A percentile compares a stretch with the other conserved stretches of the same genome.
phyloP scores from a whole-genome alignment of 2,797 vertebrate species.

The Tapirus indicus region DNA sequence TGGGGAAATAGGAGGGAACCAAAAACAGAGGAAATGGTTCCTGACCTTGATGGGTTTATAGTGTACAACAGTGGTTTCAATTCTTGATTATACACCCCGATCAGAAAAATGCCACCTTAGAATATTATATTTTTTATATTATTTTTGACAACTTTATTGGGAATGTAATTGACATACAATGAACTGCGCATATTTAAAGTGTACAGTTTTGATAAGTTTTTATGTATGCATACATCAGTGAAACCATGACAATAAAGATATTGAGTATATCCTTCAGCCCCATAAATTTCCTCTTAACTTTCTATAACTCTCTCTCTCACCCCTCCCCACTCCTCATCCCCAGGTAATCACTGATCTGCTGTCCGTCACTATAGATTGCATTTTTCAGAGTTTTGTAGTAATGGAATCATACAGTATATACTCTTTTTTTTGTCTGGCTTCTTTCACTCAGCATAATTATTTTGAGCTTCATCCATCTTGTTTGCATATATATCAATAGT shows the following conservation, averaged over 20 bases:
- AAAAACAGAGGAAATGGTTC: neutral
- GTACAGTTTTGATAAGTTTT: conserved; percentile 32
- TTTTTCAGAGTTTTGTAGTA: conserved; percentile 26
- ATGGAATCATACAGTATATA: neutral
- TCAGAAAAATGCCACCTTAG: conserved; percentile 2
- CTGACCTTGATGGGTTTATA: neutral
- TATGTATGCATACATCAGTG: neutral
- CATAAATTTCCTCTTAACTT: neutral
- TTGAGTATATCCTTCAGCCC: neutral
- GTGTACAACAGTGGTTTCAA: neutral
- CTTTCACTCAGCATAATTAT: conserved; percentile 28
- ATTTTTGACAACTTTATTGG: conserved; percentile 7
- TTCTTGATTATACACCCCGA: neutral
- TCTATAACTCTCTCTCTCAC: neutral
- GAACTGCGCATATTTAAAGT: neutral
- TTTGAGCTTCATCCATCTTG: conserved; percentile 11
- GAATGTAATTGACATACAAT: neutral
- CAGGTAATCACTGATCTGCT: neutral
- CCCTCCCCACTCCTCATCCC: neutral
- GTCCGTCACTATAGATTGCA: neutral
- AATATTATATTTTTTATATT: conserved; percentile 2
- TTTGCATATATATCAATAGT: neutral
- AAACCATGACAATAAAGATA: conserved; percentile 21
- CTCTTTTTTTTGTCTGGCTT: neutral
- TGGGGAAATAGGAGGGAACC: neutral